Base-by-base conservation (phyloP, 2,797 vertebrate genomes). In the Catostomus latipinnis region DNA sequence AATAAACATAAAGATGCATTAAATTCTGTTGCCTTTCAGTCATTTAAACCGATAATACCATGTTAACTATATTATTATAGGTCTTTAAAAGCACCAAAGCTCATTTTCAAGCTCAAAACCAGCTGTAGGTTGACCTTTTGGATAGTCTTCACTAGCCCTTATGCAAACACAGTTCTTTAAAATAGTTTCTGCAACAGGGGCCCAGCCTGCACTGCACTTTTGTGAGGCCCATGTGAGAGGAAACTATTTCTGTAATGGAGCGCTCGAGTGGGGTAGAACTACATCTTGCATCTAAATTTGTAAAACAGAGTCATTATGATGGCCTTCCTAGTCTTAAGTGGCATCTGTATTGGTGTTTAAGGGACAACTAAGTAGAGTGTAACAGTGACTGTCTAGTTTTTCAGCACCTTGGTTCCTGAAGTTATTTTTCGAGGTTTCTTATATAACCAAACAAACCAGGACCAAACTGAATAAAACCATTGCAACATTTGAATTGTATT, bases 221-320 rank as follows among this genome's bases (percentile, higher is more conserved):
- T 88, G 83, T 53, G 82, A 85, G 70, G 54, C 60, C 67, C 86
- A 88, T 85, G 85, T 86, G 84, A 86, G 85, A 66, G 58, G 22
- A 9, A 65, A 71, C 58, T 75, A 66, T 78, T 76, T 77, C 71
- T 69, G 61, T 76, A 72, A 77, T 66, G 70, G 56, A 82, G 66
- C 43, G 5, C 78, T 76, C 22, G 57, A 67, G 50, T 48, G 12
- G 18, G 49, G 18, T 56, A 45, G 78, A 46, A 22, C 10, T 69
- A 78, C 71, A 54, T 71, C 71, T 58, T 75, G 53, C 56, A 61
- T 75, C 74, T 78, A 81, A 86, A 83, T 83, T 12, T 84, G 78
- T 81, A 80, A 65, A 68, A 80, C 57, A 1, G 57, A 45, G 72
- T 78, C 69, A 78, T 57, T 71, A 22, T 18, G 34, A 8, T 43